Conservation (phyloP, 2,113 vertebrate species). For the Neomonachus schauinslandi region DNA sequence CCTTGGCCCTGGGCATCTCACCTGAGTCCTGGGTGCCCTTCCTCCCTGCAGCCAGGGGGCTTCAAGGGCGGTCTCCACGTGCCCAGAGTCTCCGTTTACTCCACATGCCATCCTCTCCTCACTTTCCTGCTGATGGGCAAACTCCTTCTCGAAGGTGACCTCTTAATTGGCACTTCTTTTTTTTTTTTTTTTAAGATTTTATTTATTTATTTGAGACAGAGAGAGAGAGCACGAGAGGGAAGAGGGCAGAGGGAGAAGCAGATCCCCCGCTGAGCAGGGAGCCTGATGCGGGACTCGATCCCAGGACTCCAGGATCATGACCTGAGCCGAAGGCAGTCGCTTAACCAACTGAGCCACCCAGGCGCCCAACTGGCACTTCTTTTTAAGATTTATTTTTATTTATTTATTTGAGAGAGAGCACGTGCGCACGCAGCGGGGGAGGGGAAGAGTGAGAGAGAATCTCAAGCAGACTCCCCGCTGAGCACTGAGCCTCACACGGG, state of each 20-base stretch:
- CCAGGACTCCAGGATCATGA: too few relatives aligned
- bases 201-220: background rate
- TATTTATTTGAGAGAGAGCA: background rate
- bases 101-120: background rate
- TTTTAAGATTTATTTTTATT: too few relatives aligned
- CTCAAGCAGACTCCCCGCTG: background rate
- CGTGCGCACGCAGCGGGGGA: background rate
- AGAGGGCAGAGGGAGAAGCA: too few relatives aligned
- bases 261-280: too few relatives aligned
- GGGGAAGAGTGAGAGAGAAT: background rate
- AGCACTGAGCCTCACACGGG: background rate
- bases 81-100: background rate
- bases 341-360: too few relatives aligned
- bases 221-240: background rate
- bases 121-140: rapidly evolving
- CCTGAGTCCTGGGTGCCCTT: background rate
- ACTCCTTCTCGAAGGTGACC: background rate
- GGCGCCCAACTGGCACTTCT: too few relatives aligned
- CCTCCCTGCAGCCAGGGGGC: background rate
- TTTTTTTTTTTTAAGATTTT: background rate
- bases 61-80: rapidly evolving
- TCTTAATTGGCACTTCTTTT: background rate
- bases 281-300: too few relatives aligned
- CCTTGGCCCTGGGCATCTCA: background rate
- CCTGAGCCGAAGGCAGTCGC: too few relatives aligned